Evolutionary conservation across 2,113 vertebrate genomes (phyloP).

Genomic region (Tapirus terrestris): DNA sequence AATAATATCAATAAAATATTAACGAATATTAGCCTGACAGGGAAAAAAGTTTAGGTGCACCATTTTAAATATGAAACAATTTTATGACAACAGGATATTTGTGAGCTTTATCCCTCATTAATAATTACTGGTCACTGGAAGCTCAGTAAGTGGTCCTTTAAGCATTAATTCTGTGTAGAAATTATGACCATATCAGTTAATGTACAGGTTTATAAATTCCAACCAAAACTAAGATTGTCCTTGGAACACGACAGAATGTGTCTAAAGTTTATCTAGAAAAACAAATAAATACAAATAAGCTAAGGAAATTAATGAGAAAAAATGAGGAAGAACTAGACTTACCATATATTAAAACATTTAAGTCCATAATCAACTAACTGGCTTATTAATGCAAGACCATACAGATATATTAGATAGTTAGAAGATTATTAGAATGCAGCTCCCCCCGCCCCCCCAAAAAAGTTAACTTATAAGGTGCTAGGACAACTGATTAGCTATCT

Average conservation of each 20-base stretch:
- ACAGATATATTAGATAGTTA: background rate
- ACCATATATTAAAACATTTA: background rate
- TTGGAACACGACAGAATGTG: background rate
- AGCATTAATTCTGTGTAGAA: background rate
- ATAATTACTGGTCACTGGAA: background rate
- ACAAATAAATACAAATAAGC: slow-evolving; percentile 31
- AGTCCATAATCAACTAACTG: background rate
- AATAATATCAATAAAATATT: slow-evolving; percentile 32
- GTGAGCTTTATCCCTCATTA: background rate
- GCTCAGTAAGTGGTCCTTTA: slow-evolving; percentile 2
- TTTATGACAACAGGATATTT: slow-evolving; percentile 6
- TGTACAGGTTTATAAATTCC: background rate
- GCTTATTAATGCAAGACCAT: background rate
- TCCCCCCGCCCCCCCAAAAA: background rate
- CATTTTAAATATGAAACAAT: slow-evolving; percentile 39
- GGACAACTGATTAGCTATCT: background rate
- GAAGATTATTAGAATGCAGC: background rate
- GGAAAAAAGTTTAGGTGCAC: background rate
- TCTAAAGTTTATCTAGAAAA: slow-evolving; percentile 18
- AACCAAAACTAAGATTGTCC: slow-evolving; percentile 50
- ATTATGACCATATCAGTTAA: background rate
- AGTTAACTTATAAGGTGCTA: background rate
- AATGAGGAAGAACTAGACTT: background rate
- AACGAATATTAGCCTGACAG: background rate
- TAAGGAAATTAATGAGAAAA: background rate